Evolutionary conservation across 2,113 vertebrate species (phyloP).

Genomic region (Redunca redunca): DNA sequence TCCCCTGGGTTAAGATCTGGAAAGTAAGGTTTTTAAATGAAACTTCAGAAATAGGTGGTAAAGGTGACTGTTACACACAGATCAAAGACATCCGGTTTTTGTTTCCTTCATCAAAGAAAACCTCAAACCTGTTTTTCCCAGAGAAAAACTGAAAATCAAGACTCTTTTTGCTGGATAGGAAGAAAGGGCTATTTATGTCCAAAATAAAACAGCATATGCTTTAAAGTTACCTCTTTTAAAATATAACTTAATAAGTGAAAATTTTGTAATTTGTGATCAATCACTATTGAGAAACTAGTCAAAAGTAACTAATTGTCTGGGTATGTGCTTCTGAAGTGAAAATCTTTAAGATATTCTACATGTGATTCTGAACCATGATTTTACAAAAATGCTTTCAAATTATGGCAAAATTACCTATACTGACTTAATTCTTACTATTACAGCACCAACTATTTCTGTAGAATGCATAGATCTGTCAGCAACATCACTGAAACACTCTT

Average conservation of each 20-base stretch:
- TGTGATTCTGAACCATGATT: neutral
- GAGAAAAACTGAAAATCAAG: slow-evolving; percentile 13
- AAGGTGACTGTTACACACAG: neutral
- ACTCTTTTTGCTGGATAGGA: neutral
- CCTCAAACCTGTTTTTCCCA: neutral
- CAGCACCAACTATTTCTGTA: neutral
- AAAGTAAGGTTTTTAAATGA: slow-evolving; percentile 7
- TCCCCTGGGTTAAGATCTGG: neutral
- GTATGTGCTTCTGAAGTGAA: neutral
- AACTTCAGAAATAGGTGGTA: neutral
- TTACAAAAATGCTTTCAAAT: neutral
- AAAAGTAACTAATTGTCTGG: neutral
- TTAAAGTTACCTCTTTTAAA: slow-evolving; percentile 7
- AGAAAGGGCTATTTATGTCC: neutral
- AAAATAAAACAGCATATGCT: neutral
- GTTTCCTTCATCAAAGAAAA: neutral
- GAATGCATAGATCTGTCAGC: neutral
- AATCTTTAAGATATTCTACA: neutral
- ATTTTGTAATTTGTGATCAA: neutral
- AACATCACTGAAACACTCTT: neutral
- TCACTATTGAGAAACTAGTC: neutral
- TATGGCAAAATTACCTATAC: neutral
- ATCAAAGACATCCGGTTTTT: neutral
- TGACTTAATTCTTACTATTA: neutral
- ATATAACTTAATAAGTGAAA: neutral